A percentile compares a stretch with the other conserved stretches of the same genome.
Conservation (phyloP, 2,113 vertebrate genomes). For the human (Homo sapiens) region DNA sequence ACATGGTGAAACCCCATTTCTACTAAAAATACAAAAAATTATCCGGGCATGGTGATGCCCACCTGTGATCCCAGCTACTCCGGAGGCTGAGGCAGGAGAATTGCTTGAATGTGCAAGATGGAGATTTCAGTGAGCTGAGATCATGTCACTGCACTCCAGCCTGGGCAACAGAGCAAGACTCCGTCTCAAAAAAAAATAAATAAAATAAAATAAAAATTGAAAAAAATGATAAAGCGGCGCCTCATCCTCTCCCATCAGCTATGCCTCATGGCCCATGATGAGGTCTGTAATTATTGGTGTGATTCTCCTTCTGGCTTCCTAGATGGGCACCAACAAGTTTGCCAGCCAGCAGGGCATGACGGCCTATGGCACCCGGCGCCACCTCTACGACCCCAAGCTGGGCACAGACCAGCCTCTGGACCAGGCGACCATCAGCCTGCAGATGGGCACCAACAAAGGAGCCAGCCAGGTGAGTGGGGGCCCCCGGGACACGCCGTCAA, state of each 20-base stretch:
- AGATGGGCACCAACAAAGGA: slow-evolving; percentile 98
- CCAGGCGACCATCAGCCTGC: slow-evolving; percentile 95
- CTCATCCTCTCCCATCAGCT: background rate
- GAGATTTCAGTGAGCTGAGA: too few species aligned
- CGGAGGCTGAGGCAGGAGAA: too few species aligned
- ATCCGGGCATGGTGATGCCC: too few species aligned
- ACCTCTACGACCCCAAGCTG: slow-evolving; percentile 94
- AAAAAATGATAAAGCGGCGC: too few species aligned
- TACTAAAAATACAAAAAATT: too few species aligned
- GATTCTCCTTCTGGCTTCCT: background rate
- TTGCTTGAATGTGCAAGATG: too few species aligned
- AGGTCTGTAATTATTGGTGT: background rate
- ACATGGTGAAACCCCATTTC: too few species aligned
- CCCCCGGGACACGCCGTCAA: fast-evolving
- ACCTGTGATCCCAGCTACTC: too few species aligned
- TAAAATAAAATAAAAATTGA: background rate
- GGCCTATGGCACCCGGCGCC: slow-evolving; percentile 93
- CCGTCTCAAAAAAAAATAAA: too few species aligned
- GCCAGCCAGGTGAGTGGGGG: slow-evolving; percentile 91
- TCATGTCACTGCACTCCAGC: too few species aligned
- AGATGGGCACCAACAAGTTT: slow-evolving; percentile 98
- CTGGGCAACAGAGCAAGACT: too few species aligned
- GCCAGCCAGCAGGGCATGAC: slow-evolving; percentile 98
- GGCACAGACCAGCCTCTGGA: slow-evolving; percentile 92
- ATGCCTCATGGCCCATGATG: fast-evolving